Conservation (phyloP, 2,888 invertebrate species). For the Stenolophus ochropezus region DNA sequence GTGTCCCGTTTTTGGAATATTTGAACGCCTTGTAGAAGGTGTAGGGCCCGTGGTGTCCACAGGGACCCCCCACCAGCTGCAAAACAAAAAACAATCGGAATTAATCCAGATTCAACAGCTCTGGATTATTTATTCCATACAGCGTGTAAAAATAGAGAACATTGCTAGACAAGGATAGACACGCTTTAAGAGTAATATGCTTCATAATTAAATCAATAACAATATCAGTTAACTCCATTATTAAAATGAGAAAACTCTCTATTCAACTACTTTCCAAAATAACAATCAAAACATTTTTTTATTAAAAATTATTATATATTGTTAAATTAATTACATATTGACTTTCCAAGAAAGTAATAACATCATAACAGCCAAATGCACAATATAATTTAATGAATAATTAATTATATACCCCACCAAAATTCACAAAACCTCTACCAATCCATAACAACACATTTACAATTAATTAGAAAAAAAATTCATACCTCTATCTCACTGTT, state of each 20-base stretch:
- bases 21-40: slow-evolving; percentile 92
- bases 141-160: slow-evolving; percentile 30
- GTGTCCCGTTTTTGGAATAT: slow-evolving; percentile 76
- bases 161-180: slow-evolving; percentile 32
- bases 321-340: slow-evolving; percentile 27
- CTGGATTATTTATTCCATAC: slow-evolving; percentile 22
- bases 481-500: slow-evolving; percentile 73
- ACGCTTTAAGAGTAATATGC: slow-evolving; percentile 45
- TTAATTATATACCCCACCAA: slow-evolving; percentile 61
- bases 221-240: slow-evolving; percentile 45
- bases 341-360: slow-evolving; percentile 26
- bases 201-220: slow-evolving; percentile 52
- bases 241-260: slow-evolving; percentile 26
- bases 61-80: slow-evolving; percentile 89
- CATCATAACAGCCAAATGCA: slow-evolving; percentile 60
- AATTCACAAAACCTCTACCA: slow-evolving; percentile 64
- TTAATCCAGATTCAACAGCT: slow-evolving; percentile 13
- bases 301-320: slow-evolving; percentile 13
- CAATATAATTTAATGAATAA: slow-evolving; percentile 67
- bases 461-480: slow-evolving; percentile 64
- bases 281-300: slow-evolving; percentile 3
- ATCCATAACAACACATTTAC: slow-evolving; percentile 63
- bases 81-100: slow-evolving; percentile 63
- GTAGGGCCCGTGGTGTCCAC: slow-evolving; percentile 92
- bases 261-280: slow-evolving; percentile 21